Base-by-base conservation (phyloP, 2,888 invertebrate genomes). In the Cepaea hortensis region DNA sequence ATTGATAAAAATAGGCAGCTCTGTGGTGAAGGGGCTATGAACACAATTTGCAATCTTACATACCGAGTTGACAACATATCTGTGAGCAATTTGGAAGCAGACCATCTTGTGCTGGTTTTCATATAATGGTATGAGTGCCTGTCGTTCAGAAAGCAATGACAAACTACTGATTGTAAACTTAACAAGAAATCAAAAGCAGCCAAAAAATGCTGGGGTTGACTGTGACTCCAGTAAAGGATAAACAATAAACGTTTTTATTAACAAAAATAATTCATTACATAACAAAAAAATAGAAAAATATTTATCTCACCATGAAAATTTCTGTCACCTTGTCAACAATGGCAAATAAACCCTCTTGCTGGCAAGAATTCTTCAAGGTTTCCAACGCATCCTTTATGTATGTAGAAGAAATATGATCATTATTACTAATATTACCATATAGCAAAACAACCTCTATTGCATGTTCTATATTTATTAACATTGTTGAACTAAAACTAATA, bases 271-370 rank as follows among this genome's bases (percentile, higher is more conserved):
- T 20, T 18, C 13, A 18, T n/a, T 68, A 18, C n/a, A 18, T 68
- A 9, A 9, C 18, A 65, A 65, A 65, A 15, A 15, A 65, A 18
- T 65, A 65, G 9, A 9, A 65, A 68, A 68, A 68, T 68, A 68
- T n/a, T 68, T 77, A 50, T 35, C 68, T 85, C 70, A 85, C 85
- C 79, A 72, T 85, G 15, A 85, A 85, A 73, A 85, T 70, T 61
- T 79, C 80, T 61, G 70, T 80, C 35, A 85, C 4, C 61, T 80
- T 80, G 73, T 80, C 79, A 72, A 85, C 61, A n/a, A 79, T 72
- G 35, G 23, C 70, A 35, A 46, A 55, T 46, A 72, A 61, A 9
- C 70, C 61, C 48, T 72, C 80, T 23, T 80, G 80, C n/a, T 23
- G 61, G 15, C 35, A 35, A 61, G 73, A 80, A 20, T 73, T 9